Evolutionary conservation across 2,888 invertebrate species (phyloP).

Genomic region (Callimorpha dominula): DNA sequence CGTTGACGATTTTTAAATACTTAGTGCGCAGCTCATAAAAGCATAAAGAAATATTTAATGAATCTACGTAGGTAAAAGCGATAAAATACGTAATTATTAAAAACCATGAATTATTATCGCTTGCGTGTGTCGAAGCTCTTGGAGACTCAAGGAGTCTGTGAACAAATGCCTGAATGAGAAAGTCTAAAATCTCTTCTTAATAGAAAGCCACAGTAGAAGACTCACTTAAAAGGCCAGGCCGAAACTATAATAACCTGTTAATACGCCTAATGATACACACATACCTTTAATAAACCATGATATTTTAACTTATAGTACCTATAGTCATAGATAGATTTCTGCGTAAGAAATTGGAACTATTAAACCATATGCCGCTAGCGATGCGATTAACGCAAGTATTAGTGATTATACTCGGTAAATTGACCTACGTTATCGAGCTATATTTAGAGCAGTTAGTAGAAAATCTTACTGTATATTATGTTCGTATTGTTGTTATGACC

Average conservation of each 20-base stretch:
- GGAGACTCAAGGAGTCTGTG: not conserved
- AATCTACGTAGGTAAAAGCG: not conserved
- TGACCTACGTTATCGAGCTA: not conserved
- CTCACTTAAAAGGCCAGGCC: no score
- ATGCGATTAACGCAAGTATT: no score
- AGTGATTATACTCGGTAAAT: not conserved
- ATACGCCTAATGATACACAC: not conserved
- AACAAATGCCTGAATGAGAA: not conserved
- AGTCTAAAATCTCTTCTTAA: not conserved
- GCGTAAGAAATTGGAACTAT: not conserved
- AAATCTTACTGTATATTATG: not conserved
- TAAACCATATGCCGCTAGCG: no score
- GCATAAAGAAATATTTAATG: not conserved
- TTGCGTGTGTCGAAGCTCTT: not conserved
- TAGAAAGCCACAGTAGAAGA: not conserved
- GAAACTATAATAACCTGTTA: no score
- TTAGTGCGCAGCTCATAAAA: not conserved
- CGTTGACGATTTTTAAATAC: not conserved
- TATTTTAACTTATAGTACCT: not conserved
- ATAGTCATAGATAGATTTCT: not conserved
- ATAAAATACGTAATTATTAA: conserved; percentile 10
- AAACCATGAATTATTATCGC: conserved; percentile 13
- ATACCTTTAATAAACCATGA: not conserved
- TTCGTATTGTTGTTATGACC: not conserved
- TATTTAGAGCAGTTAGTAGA: not conserved